phyloP scores from a whole-genome alignment of 2,797 vertebrate genomes.

The Dendrocincla tyrannina region DNA sequence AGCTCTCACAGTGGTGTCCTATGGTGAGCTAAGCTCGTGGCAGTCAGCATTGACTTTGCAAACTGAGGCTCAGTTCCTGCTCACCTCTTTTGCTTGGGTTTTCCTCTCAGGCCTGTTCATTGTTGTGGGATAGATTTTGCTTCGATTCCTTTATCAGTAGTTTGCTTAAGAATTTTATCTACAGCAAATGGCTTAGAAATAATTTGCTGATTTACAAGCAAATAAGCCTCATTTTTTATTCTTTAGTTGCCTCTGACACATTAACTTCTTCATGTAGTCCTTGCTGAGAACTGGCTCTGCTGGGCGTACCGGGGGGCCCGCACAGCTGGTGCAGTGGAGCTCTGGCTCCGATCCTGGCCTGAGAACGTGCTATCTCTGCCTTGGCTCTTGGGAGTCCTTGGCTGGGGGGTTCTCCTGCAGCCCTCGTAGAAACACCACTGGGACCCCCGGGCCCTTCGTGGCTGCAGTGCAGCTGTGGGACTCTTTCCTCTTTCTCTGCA shows the following conservation, averaged over 20 bases:
- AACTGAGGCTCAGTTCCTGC: background rate
- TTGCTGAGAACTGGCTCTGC: background rate
- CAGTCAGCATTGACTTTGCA: background rate
- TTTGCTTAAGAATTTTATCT: background rate
- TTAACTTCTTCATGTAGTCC: accelerated
- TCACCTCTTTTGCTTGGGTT: background rate
- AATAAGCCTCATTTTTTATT: background rate
- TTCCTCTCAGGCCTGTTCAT: background rate
- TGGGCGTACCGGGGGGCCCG: background rate
- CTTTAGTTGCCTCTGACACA: background rate
- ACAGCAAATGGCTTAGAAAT: background rate
- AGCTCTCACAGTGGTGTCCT: background rate
- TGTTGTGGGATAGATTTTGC: background rate
- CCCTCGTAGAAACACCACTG: background rate
- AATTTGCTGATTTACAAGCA: background rate
- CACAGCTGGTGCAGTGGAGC: accelerated
- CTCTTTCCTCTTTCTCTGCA: slow-evolving; percentile 40
- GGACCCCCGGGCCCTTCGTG: background rate
- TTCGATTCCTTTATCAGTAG: background rate
- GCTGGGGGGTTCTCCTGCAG: background rate
- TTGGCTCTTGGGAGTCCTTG: background rate
- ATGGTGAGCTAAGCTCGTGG: background rate
- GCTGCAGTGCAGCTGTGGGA: background rate
- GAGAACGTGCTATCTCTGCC: background rate
- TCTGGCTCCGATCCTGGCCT: accelerated